A percentile compares a stretch with the other conserved stretches of the same genome.
phyloP scores from a whole-genome alignment of 2,888 invertebrate species.

The Sisyra terminalis region DNA sequence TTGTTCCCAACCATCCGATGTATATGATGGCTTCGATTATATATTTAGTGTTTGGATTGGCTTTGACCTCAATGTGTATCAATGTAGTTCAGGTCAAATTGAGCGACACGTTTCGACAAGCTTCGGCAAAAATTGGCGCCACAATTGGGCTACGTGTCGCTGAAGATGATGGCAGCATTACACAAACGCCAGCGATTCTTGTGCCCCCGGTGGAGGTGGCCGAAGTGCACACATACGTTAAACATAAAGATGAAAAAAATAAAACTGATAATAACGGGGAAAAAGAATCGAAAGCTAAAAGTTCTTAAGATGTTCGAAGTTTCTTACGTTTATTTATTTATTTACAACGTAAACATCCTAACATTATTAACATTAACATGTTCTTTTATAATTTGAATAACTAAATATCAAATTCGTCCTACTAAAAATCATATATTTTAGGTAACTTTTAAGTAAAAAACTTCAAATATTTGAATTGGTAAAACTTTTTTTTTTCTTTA shows the following conservation, averaged over 20 bases:
- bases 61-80: slow-evolving; percentile 93
- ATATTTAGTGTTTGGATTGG: slow-evolving; percentile 85
- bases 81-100: slow-evolving; percentile 81
- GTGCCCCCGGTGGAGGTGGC: slow-evolving; percentile 2
- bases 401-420: too few relatives aligned
- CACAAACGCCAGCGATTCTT: slow-evolving; percentile 17
- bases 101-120: slow-evolving; percentile 67
- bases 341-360: too few relatives aligned
- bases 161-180: slow-evolving; percentile 36
- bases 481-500: too few relatives aligned
- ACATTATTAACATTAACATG: too few relatives aligned
- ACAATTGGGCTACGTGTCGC: slow-evolving; percentile 65
- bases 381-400: too few relatives aligned
- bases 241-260: not conserved
- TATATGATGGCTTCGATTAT: slow-evolving; percentile 83
- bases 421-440: too few relatives aligned
- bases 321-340: too few relatives aligned
- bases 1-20: slow-evolving; percentile 73
- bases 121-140: slow-evolving; percentile 70
- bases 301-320: too few relatives aligned
- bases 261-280: too few relatives aligned
- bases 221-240: slow-evolving; percentile 3
- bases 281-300: too few relatives aligned
- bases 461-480: too few relatives aligned
- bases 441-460: too few relatives aligned